Evolutionary conservation across 2,113 vertebrate species (phyloP).

Genomic region (Tragulus kanchil): DNA sequence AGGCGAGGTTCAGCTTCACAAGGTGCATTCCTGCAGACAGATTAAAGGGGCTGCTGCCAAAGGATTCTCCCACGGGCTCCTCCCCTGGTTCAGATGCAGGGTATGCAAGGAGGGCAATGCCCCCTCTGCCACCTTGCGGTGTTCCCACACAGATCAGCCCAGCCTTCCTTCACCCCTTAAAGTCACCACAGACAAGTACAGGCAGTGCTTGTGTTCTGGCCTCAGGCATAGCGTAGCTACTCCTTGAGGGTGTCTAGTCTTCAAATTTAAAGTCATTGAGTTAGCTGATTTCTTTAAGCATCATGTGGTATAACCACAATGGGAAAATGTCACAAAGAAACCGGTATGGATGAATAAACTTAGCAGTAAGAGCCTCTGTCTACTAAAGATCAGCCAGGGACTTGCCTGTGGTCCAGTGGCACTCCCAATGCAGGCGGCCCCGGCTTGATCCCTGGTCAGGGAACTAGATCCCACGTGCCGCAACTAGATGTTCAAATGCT

Average conservation of each 20-base stretch:
- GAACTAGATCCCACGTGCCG: too few species aligned
- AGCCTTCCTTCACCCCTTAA: background rate
- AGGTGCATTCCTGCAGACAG: background rate
- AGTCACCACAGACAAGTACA: background rate
- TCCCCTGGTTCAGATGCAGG: too few species aligned
- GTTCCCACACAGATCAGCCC: background rate
- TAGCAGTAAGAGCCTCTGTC: background rate
- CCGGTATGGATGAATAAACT: background rate
- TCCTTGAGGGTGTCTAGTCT: background rate
- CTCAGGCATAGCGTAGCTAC: too few species aligned
- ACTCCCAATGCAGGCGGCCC: too few species aligned
- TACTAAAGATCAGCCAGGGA: background rate
- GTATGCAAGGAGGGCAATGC: fast-evolving
- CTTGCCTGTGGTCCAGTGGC: too few species aligned
- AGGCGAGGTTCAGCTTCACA: background rate
- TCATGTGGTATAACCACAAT: background rate
- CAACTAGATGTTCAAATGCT: too few species aligned
- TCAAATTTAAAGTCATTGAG: background rate
- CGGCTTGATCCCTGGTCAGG: too few species aligned
- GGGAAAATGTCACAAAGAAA: background rate
- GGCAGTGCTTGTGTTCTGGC: background rate
- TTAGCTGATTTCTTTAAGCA: background rate
- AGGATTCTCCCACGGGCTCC: background rate
- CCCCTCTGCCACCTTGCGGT: too few species aligned
- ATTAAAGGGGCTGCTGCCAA: background rate